phyloP scores from a whole-genome alignment of 2,113 vertebrate species.

The Lanius collurio region DNA sequence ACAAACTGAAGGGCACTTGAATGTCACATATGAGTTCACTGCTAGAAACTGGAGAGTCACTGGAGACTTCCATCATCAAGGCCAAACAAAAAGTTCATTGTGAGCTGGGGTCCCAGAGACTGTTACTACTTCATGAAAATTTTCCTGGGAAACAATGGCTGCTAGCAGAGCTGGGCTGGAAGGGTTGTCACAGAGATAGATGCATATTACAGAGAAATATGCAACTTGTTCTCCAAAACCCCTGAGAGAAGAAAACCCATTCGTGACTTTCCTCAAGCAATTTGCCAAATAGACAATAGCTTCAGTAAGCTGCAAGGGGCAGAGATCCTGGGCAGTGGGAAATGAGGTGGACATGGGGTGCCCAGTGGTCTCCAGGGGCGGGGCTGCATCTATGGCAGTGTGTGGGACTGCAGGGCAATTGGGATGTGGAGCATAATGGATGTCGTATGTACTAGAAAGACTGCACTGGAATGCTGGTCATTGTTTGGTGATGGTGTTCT shows the following conservation, averaged over 20 bases:
- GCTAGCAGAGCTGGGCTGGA: not conserved
- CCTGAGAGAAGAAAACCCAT: not conserved
- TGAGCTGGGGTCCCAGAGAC: not conserved
- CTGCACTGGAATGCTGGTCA: not conserved
- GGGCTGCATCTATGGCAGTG: accelerated
- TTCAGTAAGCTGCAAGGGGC: not conserved
- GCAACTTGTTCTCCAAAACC: not conserved
- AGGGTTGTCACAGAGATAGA: not conserved
- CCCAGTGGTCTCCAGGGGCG: accelerated
- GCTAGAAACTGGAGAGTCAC: not conserved
- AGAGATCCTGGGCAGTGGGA: not conserved
- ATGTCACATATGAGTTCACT: not conserved
- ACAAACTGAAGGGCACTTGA: not conserved
- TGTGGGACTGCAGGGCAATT: too few species aligned
- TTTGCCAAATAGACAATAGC: not conserved
- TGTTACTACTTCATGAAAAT: not conserved
- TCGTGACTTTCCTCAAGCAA: not conserved
- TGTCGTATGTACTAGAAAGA: accelerated
- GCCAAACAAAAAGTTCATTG: not conserved
- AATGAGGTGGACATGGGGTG: not conserved
- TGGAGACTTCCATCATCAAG: not conserved
- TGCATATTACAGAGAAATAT: not conserved
- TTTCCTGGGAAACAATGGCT: not conserved
- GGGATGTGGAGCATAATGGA: accelerated
- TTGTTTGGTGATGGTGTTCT: not conserved